Percentiles rank a stretch among this genome's conserved stretches.
Evolutionary conservation across 2,797 vertebrate species (phyloP).

Genomic region (Tenualosa thibaudeaui): DNA sequence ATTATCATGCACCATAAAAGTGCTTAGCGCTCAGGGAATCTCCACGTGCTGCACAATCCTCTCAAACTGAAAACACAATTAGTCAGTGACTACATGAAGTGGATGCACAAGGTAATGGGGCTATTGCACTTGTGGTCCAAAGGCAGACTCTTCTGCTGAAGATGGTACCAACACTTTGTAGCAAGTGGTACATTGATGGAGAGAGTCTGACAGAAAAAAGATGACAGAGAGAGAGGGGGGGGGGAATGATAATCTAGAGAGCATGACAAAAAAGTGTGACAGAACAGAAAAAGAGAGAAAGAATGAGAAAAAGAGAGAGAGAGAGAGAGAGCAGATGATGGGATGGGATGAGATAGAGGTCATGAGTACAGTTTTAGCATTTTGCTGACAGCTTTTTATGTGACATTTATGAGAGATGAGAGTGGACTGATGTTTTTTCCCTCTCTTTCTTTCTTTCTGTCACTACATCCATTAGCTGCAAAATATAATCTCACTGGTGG

Average conservation of each 20-base stretch:
- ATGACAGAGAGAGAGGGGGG: neutral
- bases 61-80: neutral
- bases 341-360: neutral
- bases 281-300: neutral
- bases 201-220: neutral
- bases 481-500: neutral
- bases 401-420: neutral
- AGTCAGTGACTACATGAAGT: neutral
- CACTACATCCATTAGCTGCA: neutral
- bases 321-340: neutral
- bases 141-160: neutral
- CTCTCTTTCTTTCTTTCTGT: neutral
- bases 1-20: neutral
- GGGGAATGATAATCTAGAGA: neutral
- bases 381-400: neutral
- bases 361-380: neutral
- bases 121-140: neutral
- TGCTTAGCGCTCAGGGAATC: neutral
- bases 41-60: neutral
- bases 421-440: neutral
- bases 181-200: neutral
- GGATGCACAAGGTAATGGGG: neutral
- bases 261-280: neutral
- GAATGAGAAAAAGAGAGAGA: neutral
- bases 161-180: neutral